Conservation (phyloP, 37 sponge, comb jelly and placozoan species). For the Geodia barretti region DNA sequence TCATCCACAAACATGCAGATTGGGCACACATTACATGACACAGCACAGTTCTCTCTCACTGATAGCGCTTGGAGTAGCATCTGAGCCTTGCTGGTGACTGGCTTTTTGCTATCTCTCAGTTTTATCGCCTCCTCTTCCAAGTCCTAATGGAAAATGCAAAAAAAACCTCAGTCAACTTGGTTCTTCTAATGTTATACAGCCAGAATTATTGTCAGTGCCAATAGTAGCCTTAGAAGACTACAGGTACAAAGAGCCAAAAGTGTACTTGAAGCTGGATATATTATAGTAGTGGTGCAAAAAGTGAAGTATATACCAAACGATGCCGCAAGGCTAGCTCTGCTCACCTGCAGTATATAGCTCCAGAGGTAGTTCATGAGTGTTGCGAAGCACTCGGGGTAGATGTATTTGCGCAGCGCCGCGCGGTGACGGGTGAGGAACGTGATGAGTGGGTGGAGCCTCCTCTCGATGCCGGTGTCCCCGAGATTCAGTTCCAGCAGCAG, state of each 20-base stretch:
- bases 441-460: constrained; percentile 60
- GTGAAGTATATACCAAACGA: too few species aligned
- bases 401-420: constrained; percentile 54
- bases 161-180: neutral
- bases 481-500: constrained; percentile 68
- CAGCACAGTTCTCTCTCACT: constrained; percentile 31
- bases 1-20: too few species aligned
- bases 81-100: constrained; percentile 38
- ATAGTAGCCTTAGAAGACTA: too few species aligned
- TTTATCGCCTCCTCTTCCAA: constrained; percentile 66
- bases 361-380: constrained; percentile 48
- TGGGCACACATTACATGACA: neutral
- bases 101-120: constrained; percentile 36
- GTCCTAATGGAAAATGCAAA: constrained; percentile 24
- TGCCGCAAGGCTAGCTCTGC: neutral
- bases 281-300: too few species aligned
- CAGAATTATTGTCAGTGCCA: too few species aligned
- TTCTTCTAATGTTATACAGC: too few species aligned
- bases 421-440: constrained; percentile 53
- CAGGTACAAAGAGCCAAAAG: too few species aligned
- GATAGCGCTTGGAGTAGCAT: constrained; percentile 47
- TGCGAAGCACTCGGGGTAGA: constrained; percentile 60
- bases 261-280: too few species aligned
- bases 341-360: constrained; percentile 58
- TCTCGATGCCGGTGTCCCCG: constrained; percentile 44